Conservation (phyloP, 1,140 invertebrate genomes). For the Orius insidiosus region DNA sequence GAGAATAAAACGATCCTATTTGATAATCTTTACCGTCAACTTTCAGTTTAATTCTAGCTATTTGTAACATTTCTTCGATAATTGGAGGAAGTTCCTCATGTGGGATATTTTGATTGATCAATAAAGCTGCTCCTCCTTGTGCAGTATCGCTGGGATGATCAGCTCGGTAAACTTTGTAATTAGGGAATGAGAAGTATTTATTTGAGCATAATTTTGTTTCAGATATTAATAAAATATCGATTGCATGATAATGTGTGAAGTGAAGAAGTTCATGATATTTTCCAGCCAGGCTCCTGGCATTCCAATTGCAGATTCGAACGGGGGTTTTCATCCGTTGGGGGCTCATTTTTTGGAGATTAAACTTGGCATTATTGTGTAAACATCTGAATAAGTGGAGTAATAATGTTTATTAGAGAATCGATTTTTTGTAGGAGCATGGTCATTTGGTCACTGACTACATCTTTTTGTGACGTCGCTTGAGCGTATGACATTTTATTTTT, state of each 20-base stretch:
- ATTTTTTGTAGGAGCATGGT: neutral
- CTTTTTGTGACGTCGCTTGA: no score
- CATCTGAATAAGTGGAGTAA: constrained; percentile 1
- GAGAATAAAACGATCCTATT: neutral
- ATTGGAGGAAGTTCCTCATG: constrained; percentile 2
- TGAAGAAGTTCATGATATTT: constrained; percentile 2
- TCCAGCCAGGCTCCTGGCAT: neutral
- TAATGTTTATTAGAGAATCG: neutral
- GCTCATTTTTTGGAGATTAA: neutral
- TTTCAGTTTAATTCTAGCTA: neutral
- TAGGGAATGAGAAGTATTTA: neutral
- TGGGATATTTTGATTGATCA: no score
- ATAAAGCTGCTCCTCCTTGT: no score
- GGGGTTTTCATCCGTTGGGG: neutral
- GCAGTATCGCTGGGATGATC: no score
- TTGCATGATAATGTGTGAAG: neutral
- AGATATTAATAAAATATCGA: constrained; percentile 3
- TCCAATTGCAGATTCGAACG: neutral
- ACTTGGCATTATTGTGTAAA: neutral
- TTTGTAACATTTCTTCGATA: neutral
- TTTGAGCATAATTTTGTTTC: neutral
- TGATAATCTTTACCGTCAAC: neutral
- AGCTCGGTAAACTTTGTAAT: no score
- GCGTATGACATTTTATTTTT: no score
- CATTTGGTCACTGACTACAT: no score